Base-by-base conservation (phyloP, 2,888 invertebrate species). In the Spisula solida region DNA sequence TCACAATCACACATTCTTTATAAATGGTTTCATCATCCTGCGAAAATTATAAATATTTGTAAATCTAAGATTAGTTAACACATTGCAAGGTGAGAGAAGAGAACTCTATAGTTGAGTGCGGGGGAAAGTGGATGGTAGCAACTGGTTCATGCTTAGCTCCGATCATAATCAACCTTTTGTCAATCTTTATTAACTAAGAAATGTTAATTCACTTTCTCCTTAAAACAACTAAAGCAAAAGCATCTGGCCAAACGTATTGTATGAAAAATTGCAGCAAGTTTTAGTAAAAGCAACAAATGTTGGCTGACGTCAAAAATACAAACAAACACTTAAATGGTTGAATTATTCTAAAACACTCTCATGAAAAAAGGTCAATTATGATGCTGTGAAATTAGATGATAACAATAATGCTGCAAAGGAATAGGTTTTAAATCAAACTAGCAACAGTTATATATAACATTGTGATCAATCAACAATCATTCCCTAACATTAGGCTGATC, bases 1-100 rank as follows among this genome's bases (percentile, higher is more conserved):
- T 88, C 90, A 66, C 82, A 82, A 85, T 79, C 90, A 87, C 90
- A 90, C 90, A 90, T 81, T 81, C 51, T 66, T 60, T 81, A 47
- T 47, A 60, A 81, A 55, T 29, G 31, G 34, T 34, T 75, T 75
- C 31, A 31, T 14, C 34, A 14, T 31, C 75, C 75, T 75, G 34
- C 31, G 75, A 75, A 75, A 75, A 75, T 12, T 75, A 8, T 75
- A 66, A 66, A 12, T 66, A 25, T 66, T n/a, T n/a, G n/a, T n/a
- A 66, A 66, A 66, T 66, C 25, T 25, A 66, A 66, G n/a, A 66
- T 66, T 25, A 66, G 60, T 66, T 16, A 16, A 51, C 51, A 51
- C 12, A 51, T 14, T n/a, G 25, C n/a, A 66, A 1, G 25, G 25
- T 66, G n/a, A 66, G 60, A 66, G 25, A 66, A 66, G 60, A 66